These are phyloP conservation scores for Catharus fuscescens DNA, from an alignment of 2,113 vertebrate species.

Conservation along the genomic window DNA sequence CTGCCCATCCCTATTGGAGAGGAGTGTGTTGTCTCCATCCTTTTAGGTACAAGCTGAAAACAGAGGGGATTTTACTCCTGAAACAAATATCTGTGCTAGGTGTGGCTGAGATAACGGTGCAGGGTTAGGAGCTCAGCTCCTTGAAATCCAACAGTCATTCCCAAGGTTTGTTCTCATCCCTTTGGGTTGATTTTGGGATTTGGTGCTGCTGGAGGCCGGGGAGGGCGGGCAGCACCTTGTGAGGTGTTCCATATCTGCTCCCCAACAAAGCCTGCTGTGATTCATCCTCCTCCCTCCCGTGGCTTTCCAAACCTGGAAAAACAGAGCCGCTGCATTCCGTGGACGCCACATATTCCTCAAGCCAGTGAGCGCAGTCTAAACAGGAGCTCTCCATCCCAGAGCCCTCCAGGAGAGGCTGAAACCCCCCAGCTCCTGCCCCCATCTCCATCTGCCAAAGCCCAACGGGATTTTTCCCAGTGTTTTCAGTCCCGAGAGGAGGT, in stretches of 20 bases:
- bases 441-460: background rate
- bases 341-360: conserved; percentile 68
- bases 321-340: conserved; percentile 10
- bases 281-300: background rate
- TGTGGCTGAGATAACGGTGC: background rate
- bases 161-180: background rate
- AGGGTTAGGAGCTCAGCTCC: background rate
- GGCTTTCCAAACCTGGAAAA: conserved; percentile 42
- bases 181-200: background rate
- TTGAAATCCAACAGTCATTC: background rate
- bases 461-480: accelerated
- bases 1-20: background rate
- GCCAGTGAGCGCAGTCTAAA: conserved; percentile 70
- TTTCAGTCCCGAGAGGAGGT: background rate
- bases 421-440: background rate
- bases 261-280: background rate
- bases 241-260: background rate
- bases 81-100: background rate
- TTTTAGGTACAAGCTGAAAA: background rate
- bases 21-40: accelerated
- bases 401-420: background rate
- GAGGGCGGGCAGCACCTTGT: background rate
- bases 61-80: background rate
- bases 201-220: accelerated
- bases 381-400: conserved; percentile 23